phyloP scores from a whole-genome alignment of 2,888 invertebrate species.

The Tetragnatha montana region DNA sequence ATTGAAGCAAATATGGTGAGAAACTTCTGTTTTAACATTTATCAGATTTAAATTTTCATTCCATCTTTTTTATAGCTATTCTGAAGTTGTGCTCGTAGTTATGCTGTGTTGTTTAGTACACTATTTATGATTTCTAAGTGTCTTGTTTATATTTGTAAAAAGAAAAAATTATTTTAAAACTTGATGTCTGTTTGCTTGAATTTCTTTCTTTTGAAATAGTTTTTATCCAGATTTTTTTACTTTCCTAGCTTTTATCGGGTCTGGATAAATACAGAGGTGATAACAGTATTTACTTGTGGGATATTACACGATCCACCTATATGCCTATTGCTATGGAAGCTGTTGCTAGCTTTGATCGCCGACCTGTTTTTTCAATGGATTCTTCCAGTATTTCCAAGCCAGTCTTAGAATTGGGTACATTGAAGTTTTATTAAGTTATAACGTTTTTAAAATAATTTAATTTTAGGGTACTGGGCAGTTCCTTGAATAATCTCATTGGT shows the following conservation, averaged over 20 bases:
- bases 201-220: background rate
- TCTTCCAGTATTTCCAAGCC: conserved; percentile 78
- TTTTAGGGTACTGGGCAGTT: no score
- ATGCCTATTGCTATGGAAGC: conserved; percentile 66
- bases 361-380: conserved; percentile 73
- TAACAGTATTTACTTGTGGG: conserved; percentile 92
- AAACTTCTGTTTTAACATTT: background rate
- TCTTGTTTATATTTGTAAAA: background rate
- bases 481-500: no score
- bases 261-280: conserved; percentile 93
- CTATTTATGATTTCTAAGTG: no score
- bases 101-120: background rate
- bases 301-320: conserved; percentile 79
- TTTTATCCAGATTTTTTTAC: conserved; percentile 13
- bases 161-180: background rate
- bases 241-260: conserved; percentile 82
- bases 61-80: no score
- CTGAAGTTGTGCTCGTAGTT: background rate
- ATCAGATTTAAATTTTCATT: no score
- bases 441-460: no score
- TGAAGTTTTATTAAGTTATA: background rate
- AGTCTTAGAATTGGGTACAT: conserved; percentile 81
- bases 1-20: conserved; percentile 83
- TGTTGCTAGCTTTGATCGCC: conserved; percentile 73
- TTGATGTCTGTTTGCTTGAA: background rate